A percentile compares a stretch with the other conserved stretches of the same genome.
phyloP scores from a whole-genome alignment of 2,113 vertebrate genomes.

The Panthera tigris region DNA sequence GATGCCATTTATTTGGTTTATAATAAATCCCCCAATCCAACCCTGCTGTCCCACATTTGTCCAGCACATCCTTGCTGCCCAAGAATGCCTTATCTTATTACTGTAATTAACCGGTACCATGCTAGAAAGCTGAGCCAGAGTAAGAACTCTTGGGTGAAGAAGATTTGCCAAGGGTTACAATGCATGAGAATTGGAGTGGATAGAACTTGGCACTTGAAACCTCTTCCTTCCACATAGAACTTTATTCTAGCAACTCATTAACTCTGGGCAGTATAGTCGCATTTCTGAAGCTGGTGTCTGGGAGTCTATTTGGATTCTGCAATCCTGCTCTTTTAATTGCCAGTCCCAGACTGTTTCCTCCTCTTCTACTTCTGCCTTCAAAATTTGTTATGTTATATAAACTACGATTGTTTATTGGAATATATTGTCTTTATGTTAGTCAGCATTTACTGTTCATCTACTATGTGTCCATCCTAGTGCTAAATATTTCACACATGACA shows the following conservation, averaged over 20 bases:
- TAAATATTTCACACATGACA: not conserved
- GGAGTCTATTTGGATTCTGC: not conserved
- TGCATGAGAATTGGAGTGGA: constrained; percentile 66
- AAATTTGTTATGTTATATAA: not conserved
- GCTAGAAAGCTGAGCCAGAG: constrained; percentile 64
- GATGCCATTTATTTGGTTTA: constrained; percentile 4
- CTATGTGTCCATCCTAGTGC: not conserved
- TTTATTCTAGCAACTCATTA: constrained; percentile 66
- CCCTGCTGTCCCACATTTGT: not conserved
- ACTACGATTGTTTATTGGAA: not conserved
- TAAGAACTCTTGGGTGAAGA: constrained; percentile 69
- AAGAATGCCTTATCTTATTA: constrained; percentile 67
- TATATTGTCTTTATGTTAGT: not conserved
- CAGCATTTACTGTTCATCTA: not conserved
- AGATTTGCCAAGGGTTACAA: constrained; percentile 72
- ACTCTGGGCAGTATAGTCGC: not conserved
- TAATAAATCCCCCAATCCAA: not conserved
- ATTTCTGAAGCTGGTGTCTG: not conserved
- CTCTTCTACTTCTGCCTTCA: not conserved
- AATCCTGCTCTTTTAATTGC: not conserved
- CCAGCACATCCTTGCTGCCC: not conserved
- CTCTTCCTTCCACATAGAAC: constrained; percentile 27
- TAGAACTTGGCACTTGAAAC: constrained; percentile 71
- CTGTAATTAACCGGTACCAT: constrained; percentile 55
- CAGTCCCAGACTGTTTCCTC: not conserved